Base-by-base conservation (phyloP, 2,797 vertebrate genomes). In the Silurus lanzhouensis region DNA sequence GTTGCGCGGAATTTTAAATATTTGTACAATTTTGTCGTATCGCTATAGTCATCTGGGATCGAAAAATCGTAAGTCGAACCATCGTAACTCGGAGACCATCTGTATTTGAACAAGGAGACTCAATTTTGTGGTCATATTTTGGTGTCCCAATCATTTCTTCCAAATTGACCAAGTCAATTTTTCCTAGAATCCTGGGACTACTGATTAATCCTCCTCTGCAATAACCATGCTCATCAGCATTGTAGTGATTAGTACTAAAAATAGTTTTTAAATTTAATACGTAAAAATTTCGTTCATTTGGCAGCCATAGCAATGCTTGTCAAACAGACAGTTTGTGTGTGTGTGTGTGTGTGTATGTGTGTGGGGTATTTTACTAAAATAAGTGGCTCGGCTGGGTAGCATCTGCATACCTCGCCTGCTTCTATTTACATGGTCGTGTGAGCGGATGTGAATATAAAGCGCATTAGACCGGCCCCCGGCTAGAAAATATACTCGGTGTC, bases 401-500 rank as follows among this genome's bases (percentile, higher is more conserved):
- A 92, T 93, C 92, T 94, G 92, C 92, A 90, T 90, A 68, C 90
- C 83, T 57, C 13, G 38, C 84, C 83, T 89, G 80, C 87, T 84
- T 92, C 89, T 89, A 88, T 93, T 93, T 89, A 84, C 85, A 84
- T 86, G 31, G 80, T 93, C 91, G 93, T 91, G 88, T 91, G 90
- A 91, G 89, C 90, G 86, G 90, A 93, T 93, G 91, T 89, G 91
- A 92, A 92, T 87, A 81, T 91, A 93, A 94, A 94, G 90, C 87
- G 87, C 89, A 92, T 93, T 87, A 89, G 86, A 87, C 83, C 76
- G 86, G 83, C 83, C 74, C 82, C 91, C 88, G 88, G 91, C 87
- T 88, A 90, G 88, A 87, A 92, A 92, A 93, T 93, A 91, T 92
- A 91, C 89, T 60, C 55, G 27, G 83, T 93, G 95, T 95, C 94